Evolutionary conservation across 2,797 vertebrate genomes (phyloP), one percentile per base, ranked within the genome.

Genomic region (Thripadectes ignobilis): DNA sequence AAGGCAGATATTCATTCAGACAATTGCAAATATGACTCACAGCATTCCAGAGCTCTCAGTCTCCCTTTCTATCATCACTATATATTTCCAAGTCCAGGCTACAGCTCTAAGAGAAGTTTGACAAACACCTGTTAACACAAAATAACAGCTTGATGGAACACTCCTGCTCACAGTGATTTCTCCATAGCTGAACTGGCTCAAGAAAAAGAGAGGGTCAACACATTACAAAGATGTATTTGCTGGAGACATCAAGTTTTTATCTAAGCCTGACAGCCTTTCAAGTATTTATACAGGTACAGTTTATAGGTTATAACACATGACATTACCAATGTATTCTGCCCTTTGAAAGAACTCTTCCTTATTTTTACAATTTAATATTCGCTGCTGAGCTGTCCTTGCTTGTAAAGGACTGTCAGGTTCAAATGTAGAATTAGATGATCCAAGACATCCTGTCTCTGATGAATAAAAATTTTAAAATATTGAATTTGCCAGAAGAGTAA

Each of bases 301-400:
- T 85, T 95, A 80, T 26, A 83, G 43, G 45, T 84, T 92, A 66
- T 63, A 81, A 94, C 82, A 73, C 14, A 75, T 32, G 54, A 90
- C 74, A 93, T 88, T 88, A 92, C 51, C 71, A 73, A 66, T 79
- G 52, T 73, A 76, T 94, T 88, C 62, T 76, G 36, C 36, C 68
- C 26, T 95, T 89, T 81, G 67, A 92, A 89, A 93, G 39, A 85
- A 45, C 21, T 72, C 39, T 66, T 83, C 30, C 34, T 88, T 59
- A 79, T 90, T 92, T 95, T 85, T 93, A 73, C 58, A 94, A 65
- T 93, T 95, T 89, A 85, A 93, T 92, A 95, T 94, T 96, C 68
- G 58, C 78, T 77, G 29, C 67, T 93, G 69, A 94, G 77, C 45
- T 88, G 80, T 91, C 90, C 66, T 78, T 81, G 54, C 88, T 91